phyloP scores from a whole-genome alignment of 2,797 vertebrate species.

The Tapirus indicus region DNA sequence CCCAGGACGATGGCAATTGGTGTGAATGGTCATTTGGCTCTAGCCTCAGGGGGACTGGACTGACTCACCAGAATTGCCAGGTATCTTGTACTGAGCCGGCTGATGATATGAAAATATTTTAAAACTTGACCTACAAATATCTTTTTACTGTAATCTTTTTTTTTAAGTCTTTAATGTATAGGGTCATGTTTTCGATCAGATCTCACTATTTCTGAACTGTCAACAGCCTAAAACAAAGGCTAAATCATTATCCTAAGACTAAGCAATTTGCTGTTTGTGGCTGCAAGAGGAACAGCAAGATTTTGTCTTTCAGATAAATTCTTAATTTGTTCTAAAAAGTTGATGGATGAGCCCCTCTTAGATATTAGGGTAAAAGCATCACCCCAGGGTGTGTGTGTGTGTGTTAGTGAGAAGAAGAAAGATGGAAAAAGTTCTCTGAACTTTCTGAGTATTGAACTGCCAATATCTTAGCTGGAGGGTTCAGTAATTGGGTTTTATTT shows the following conservation, averaged over 20 bases:
- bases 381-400: neutral
- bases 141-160: neutral
- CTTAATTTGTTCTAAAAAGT: slow-evolving; percentile 28
- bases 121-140: neutral
- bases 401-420: neutral
- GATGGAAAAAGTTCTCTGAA: neutral
- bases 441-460: neutral
- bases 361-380: neutral
- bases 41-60: neutral
- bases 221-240: neutral
- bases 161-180: neutral
- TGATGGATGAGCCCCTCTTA: neutral
- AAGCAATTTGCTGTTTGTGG: neutral
- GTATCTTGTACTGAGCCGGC: neutral
- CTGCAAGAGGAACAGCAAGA: neutral
- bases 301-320: slow-evolving; percentile 22
- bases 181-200: neutral
- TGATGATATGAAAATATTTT: neutral
- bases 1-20: neutral
- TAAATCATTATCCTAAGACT: neutral
- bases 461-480: neutral
- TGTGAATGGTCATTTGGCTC: neutral
- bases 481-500: neutral
- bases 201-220: slow-evolving; percentile 11
- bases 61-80: neutral